phyloP scores from a whole-genome alignment of 2,113 vertebrate species.

The Diglossa brunneiventris region DNA sequence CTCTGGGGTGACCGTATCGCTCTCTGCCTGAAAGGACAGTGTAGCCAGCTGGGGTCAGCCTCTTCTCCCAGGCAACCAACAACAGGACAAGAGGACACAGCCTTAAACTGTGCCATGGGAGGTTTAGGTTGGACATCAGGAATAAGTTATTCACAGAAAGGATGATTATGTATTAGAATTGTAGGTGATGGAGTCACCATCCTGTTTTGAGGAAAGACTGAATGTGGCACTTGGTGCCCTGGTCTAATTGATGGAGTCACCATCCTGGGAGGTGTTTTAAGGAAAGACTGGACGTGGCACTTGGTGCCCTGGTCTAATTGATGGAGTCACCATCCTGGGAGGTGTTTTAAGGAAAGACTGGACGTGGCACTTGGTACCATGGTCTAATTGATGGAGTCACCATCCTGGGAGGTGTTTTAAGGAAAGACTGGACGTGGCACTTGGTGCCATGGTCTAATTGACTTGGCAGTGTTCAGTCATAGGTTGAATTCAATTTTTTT shows the following conservation, averaged over 20 bases:
- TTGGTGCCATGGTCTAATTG: background rate
- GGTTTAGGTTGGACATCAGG: background rate
- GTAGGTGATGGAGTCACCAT: background rate
- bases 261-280: background rate
- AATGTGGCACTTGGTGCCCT: fast-evolving
- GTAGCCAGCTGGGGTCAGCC: background rate
- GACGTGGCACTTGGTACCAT: fast-evolving
- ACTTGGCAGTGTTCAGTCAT: fast-evolving
- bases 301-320: background rate
- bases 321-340: background rate
- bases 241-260: background rate
- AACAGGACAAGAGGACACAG: background rate
- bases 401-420: background rate
- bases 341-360: background rate
- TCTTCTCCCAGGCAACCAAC: background rate
- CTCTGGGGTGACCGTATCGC: background rate
- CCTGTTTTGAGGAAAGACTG: background rate
- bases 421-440: fast-evolving
- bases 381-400: background rate
- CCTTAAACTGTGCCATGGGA: background rate
- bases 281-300: fast-evolving
- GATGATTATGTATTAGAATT: background rate
- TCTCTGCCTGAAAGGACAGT: background rate
- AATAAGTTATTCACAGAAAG: background rate
- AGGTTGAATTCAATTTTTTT: background rate